Percentiles rank a stretch among this genome's conserved stretches.
Conservation (phyloP, 2,113 vertebrate genomes). For the Oxyruncus cristatus region DNA sequence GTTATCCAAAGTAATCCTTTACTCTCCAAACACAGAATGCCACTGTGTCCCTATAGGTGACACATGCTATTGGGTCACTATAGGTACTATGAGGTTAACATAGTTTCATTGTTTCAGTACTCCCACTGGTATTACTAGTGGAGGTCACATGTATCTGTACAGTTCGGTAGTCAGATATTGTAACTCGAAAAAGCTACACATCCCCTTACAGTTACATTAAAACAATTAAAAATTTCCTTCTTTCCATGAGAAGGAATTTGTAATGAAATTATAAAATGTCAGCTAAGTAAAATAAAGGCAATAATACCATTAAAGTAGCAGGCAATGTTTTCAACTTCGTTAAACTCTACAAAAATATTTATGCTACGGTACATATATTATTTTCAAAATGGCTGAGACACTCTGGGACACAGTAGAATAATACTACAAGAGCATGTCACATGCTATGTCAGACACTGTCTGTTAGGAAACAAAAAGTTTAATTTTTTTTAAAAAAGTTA, state of each 20-base stretch:
- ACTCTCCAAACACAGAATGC: not conserved
- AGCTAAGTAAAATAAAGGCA: not conserved
- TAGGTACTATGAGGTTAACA: not conserved
- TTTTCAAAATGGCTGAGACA: not conserved
- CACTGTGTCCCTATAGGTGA: not conserved
- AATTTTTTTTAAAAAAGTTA: not conserved
- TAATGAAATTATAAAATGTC: not conserved
- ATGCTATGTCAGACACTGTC: not conserved
- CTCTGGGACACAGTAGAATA: not conserved
- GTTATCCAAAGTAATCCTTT: not conserved
- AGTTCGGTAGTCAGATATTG: not conserved
- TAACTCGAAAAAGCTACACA: not conserved
- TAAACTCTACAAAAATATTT: not conserved
- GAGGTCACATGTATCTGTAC: not conserved
- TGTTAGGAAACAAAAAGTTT: not conserved
- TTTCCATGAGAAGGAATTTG: not conserved
- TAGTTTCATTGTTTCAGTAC: not conserved
- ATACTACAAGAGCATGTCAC: not conserved
- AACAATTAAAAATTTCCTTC: not conserved
- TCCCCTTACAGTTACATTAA: not conserved
- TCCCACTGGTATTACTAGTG: not conserved
- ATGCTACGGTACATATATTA: not conserved
- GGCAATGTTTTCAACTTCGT: not conserved
- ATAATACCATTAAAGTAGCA: not conserved
- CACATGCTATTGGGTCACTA: no score